Conservation (phyloP, 2,797 vertebrate genomes). For the Scolopax bukidnonensis region DNA sequence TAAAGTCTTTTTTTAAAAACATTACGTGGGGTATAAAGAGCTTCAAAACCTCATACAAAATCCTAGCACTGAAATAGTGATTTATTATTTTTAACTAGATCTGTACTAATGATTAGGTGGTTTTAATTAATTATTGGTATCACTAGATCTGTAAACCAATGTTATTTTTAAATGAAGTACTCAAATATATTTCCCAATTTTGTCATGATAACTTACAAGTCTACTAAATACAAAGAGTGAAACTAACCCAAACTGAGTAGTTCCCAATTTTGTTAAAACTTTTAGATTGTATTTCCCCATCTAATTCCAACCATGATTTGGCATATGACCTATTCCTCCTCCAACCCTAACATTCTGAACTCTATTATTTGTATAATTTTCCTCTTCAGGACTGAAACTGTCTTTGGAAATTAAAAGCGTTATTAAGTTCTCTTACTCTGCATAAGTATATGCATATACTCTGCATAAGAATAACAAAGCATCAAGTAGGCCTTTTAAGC, state of each 20-base stretch:
- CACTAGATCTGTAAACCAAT: not conserved
- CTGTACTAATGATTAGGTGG: not conserved
- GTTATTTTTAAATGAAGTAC: not conserved
- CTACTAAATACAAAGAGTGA: not conserved
- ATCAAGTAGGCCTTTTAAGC: not conserved
- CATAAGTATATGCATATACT: too few relatives aligned
- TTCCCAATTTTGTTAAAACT: not conserved
- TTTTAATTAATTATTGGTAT: not conserved
- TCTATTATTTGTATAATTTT: not conserved
- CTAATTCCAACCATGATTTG: not conserved
- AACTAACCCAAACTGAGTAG: not conserved
- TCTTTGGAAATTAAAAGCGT: not conserved
- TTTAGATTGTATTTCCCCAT: not conserved
- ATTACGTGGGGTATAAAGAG: not conserved
- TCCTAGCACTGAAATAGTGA: not conserved
- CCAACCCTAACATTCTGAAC: not conserved
- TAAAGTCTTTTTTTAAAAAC: not conserved
- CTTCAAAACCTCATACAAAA: not conserved
- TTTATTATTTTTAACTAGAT: not conserved
- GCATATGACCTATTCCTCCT: not conserved
- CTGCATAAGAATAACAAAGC: not conserved
- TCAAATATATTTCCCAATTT: not conserved
- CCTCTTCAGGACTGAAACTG: not conserved
- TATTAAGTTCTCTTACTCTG: not conserved
- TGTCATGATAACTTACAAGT: not conserved